Evolutionary conservation across 2,888 invertebrate species (phyloP), one percentile per base, ranked within the genome.

Genomic region (Rhagonycha fulva): DNA sequence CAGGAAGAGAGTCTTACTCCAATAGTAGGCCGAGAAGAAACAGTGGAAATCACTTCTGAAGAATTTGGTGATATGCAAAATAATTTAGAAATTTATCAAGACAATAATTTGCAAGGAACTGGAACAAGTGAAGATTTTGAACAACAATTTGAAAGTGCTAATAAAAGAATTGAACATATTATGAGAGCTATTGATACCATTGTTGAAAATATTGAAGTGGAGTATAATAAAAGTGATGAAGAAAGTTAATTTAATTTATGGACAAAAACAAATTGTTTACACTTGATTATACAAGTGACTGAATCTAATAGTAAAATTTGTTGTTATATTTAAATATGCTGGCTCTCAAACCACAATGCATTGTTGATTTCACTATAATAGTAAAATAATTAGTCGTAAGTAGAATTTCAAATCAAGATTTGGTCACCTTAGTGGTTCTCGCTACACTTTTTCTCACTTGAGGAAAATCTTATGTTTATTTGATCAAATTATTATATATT

Each of bases 111-210:
- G 14, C 62, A 26, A 9, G 66, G 32, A 14, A 69, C 26, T 14
- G 66, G 60, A 9, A 14, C 77, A 1, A 72, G 76, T n/a, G 72
- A 72, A 23, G 77, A 78, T 75, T 74, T 80, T 74, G 79, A 82
- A 68, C 74, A 76, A 23, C 84, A 85, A 74, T 85, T 86, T 78
- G 82, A 85, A 66, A 84, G 82, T 67, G 86, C 87, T 5, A 86
- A 85, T 75, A 84, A 86, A 78, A 85, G 86, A 77, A 83, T 87
- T 68, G 87, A 87, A 47, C 84, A 86, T 78, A 85, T 88, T 14
- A 86, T 88, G 84, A 83, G 80, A 71, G 86, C 87, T 75, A 87
- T 87, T 75, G 85, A 86, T 80, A 86, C 86, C 81, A 88, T 87
- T 78, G 86, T 88, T 19, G 87, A 86, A 78, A 87, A 87, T 28